Evolutionary conservation across 53 echinoderm and acorn worm genomes (phyloP), one percentile per base, ranked within the genome.

Genomic region (Mesocentrotus franciscanus): DNA sequence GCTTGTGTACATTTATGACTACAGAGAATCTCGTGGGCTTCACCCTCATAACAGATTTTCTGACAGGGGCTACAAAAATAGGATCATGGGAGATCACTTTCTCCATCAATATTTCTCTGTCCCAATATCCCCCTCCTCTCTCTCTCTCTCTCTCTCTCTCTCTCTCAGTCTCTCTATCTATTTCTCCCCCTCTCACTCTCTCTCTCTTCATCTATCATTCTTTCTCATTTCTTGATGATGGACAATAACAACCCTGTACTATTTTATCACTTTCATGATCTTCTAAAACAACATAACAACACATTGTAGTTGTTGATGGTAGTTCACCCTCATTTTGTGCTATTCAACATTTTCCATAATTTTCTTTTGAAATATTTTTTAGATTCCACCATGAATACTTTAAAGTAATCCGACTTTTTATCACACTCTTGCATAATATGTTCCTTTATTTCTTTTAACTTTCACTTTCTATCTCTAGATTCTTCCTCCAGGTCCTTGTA

Each of bases 1-100:
- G 87, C 58, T 87, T 87, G 87, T 87, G 87, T 87, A 87, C 87
- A 57, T 87, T 87, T 87, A 87, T 87, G 87, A 87, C 87, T 87
- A n/a, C 87, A 11, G n/a, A 29, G 27, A 27, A 87, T 87, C 56
- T 87, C 87, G 27, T 13, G 14, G 58, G 56, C 58, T 87, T 87
- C 27, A 57, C 87, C 56, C n/a, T n/a, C 14, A 56, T 10, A 84
- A 84, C 55, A 84, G 84, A 84, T 34, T 34, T 57, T n/a, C 26
- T 57, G 87, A 27, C n/a, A 87, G 56, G 58, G 87, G 87, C 27
- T 87, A 87, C 87, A 58, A 58, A 87, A 87, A 87, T 58, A 58
- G 13, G 87, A 87, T 58, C 87, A 57, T 10, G 27, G 58, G 1
- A 87, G 87, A 87, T 87, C 87, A 87, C 57, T 58, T 58, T 87